These are phyloP conservation scores for Neofelis nebulosa DNA, from an alignment of 2,113 vertebrate genomes.

Conservation along the genomic window DNA sequence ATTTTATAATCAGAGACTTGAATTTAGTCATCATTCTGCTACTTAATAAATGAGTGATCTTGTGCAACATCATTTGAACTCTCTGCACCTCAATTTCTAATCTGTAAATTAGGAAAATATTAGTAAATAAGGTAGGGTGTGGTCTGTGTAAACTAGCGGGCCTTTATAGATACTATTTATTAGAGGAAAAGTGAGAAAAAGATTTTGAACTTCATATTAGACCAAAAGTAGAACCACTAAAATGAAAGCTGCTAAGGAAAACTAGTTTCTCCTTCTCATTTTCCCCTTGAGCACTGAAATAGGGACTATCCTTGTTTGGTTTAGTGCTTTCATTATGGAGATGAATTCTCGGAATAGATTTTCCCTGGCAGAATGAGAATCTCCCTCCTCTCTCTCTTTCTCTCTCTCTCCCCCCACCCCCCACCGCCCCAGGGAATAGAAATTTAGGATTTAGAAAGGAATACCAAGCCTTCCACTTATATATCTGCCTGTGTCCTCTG, in stretches of 20 bases:
- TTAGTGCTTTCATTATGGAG: conserved; percentile 71
- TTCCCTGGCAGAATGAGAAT: conserved; percentile 11
- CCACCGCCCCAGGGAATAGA: background rate
- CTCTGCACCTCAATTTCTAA: background rate
- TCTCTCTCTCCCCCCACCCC: background rate
- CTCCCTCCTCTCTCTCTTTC: background rate
- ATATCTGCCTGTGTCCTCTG: background rate
- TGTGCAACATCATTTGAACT: background rate
- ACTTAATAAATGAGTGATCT: background rate
- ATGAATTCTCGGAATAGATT: conserved; percentile 67
- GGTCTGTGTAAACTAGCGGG: background rate
- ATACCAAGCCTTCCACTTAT: background rate
- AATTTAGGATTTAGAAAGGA: conserved; percentile 43
- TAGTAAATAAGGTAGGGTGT: background rate
- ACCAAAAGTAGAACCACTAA: conserved; percentile 44
- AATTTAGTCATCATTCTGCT: background rate
- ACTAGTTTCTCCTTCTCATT: conserved; percentile 46
- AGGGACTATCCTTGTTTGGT: conserved; percentile 25
- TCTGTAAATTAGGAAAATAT: conserved; percentile 4
- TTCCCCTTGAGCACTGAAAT: conserved; percentile 46
- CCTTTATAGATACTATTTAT: background rate
- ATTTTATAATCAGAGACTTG: conserved; percentile 7
- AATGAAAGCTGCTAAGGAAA: conserved; percentile 46
- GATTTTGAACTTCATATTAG: conserved; percentile 47
- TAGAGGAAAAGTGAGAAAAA: conserved; percentile 42